Conservation (phyloP, 1,140 invertebrate genomes). For the Whitmania pigra region DNA sequence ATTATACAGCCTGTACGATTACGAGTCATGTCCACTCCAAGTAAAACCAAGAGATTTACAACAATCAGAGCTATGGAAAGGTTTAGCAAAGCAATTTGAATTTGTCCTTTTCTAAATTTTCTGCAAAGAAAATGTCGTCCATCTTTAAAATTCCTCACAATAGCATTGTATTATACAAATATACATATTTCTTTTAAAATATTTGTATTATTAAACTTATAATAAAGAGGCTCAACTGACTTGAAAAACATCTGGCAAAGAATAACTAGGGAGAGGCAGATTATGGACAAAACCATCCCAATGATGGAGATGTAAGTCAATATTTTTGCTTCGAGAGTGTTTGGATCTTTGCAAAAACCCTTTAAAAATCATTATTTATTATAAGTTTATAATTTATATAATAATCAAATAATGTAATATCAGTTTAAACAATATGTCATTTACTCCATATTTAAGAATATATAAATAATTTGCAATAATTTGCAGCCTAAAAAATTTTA, state of each 20-base stretch:
- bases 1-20: conserved; percentile 32
- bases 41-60: conserved; percentile 33
- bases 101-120: conserved; percentile 34
- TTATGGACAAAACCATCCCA: background rate
- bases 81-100: conserved; percentile 37
- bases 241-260: conserved; percentile 4
- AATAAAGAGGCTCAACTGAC: background rate
- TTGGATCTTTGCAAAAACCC: background rate
- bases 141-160: conserved; percentile 23
- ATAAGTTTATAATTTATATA: background rate
- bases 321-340: background rate
- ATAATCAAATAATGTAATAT: too few relatives aligned
- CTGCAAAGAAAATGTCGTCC: conserved; percentile 25
- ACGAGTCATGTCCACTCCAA: conserved; percentile 31
- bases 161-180: conserved; percentile 26
- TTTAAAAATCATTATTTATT: background rate
- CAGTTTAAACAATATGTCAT: too few relatives aligned
- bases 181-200: too few relatives aligned
- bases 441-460: too few relatives aligned
- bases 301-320: background rate
- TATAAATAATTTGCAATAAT: too few relatives aligned
- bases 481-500: too few relatives aligned
- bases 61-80: conserved; percentile 33
- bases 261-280: background rate
- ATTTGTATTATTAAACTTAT: background rate